A percentile compares a stretch with the other conserved stretches of the same genome.
These are phyloP conservation scores for Elysia crispata DNA, from an alignment of 2,888 invertebrate genomes.

Conservation along the genomic window DNA sequence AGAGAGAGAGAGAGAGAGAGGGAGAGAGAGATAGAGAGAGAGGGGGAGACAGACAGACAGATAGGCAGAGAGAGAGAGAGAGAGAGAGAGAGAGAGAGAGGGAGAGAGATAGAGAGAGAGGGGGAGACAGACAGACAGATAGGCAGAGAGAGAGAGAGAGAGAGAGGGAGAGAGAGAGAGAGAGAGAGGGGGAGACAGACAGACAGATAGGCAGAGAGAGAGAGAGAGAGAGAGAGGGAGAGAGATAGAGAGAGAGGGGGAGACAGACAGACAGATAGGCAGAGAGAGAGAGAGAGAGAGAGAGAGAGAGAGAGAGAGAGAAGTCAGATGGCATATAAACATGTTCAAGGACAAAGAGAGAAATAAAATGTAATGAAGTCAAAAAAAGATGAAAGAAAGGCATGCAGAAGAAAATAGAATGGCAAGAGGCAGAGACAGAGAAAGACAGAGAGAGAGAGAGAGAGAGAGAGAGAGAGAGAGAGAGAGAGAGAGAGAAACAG, in stretches of 20 bases:
- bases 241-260: too few relatives aligned
- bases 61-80: not conserved
- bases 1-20: not conserved
- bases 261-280: not conserved
- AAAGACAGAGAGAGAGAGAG: too few relatives aligned
- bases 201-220: not conserved
- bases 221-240: not conserved
- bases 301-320: too few relatives aligned
- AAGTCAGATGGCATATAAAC: not conserved
- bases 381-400: too few relatives aligned
- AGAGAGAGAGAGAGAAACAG: too few relatives aligned
- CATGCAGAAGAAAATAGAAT: not conserved
- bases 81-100: not conserved
- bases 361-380: too few relatives aligned
- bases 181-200: not conserved
- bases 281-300: too few relatives aligned
- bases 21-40: not conserved
- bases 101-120: not conserved
- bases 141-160: too few relatives aligned
- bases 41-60: not conserved
- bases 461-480: too few relatives aligned
- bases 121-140: not conserved
- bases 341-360: too few relatives aligned
- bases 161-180: not conserved
- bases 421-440: not conserved